phyloP scores from a whole-genome alignment of 1,140 invertebrate genomes.

The Sesamia nonagrioides region DNA sequence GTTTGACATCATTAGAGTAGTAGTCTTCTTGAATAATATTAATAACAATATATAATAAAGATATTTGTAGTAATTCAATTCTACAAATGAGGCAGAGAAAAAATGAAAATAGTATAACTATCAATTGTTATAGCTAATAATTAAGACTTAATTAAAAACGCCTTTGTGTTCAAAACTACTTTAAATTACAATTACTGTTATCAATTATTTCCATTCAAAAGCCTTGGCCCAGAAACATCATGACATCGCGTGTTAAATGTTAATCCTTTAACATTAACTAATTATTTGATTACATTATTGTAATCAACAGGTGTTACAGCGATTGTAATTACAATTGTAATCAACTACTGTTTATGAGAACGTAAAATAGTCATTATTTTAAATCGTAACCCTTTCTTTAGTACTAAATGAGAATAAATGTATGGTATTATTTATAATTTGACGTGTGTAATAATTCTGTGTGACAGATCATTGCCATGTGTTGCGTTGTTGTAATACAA shows the following conservation, averaged over 20 bases:
- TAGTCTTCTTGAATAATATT: no score
- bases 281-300: conserved; percentile 7
- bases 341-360: neutral
- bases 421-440: neutral
- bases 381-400: conserved; percentile 7
- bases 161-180: neutral
- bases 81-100: no score
- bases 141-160: neutral
- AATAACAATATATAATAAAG: no score
- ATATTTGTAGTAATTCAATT: no score
- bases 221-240: neutral
- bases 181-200: neutral
- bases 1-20: no score
- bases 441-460: neutral
- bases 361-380: neutral
- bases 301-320: neutral
- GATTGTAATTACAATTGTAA: neutral
- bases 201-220: neutral
- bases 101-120: no score
- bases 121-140: neutral
- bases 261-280: neutral
- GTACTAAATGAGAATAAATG: neutral
- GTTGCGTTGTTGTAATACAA: no score
- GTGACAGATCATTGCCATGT: neutral
- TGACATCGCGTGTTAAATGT: conserved; percentile 5